Conservation (phyloP, 2,797 vertebrate species). For the Phoxinus dragarum region DNA sequence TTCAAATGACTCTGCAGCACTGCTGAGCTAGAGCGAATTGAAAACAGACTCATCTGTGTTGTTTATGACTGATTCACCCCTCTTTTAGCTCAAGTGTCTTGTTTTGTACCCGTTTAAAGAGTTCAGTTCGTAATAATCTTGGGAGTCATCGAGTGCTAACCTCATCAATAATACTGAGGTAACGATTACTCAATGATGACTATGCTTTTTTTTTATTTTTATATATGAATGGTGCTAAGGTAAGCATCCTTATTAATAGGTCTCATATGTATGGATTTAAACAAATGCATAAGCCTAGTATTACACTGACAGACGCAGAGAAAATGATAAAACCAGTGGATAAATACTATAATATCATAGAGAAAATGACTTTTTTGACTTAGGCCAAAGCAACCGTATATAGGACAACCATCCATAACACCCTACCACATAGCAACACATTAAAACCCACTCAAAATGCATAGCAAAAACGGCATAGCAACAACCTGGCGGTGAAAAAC, state of each 20-base stretch:
- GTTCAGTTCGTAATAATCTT: background rate
- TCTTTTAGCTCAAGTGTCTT: constrained; percentile 24
- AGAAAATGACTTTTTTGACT: background rate
- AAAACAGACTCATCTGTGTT: constrained; percentile 7
- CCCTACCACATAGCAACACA: background rate
- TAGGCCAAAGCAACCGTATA: background rate
- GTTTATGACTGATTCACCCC: constrained; percentile 8
- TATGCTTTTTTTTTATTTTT: background rate
- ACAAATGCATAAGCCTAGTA: background rate
- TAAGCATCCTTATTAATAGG: background rate
- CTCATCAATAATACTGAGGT: background rate
- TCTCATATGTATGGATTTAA: background rate
- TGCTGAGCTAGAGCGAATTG: constrained; percentile 11
- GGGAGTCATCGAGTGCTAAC: background rate
- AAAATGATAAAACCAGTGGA: background rate
- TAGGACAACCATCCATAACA: background rate
- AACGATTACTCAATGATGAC: constrained; percentile 1
- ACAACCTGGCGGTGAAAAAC: too few species aligned
- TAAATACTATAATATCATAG: background rate
- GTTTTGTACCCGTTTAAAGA: constrained; percentile 15
- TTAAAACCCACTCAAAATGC: too few species aligned
- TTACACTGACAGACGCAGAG: background rate
- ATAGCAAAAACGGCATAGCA: too few species aligned
- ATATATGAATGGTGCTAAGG: background rate
- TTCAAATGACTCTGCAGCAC: constrained; percentile 33